phyloP scores from a whole-genome alignment of 2,113 vertebrate species.

The Mormyrus lacerda region DNA sequence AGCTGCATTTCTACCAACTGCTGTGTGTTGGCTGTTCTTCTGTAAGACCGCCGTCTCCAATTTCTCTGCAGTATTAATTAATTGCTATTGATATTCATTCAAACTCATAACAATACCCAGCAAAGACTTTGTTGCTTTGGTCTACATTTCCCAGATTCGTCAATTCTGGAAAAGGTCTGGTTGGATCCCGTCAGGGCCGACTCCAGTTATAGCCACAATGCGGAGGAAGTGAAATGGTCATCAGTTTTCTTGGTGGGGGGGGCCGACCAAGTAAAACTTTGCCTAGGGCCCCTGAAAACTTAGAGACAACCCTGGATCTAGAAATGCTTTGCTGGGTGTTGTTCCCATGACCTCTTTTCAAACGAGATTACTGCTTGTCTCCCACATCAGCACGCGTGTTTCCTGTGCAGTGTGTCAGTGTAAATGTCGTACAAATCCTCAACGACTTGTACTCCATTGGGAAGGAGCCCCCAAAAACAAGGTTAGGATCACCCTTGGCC shows the following conservation, averaged over 20 bases:
- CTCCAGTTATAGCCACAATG: neutral
- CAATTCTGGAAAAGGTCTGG: neutral
- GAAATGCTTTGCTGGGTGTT: neutral
- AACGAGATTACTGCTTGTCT: neutral
- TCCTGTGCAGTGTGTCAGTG: neutral
- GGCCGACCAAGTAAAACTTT: neutral
- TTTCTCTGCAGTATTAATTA: neutral
- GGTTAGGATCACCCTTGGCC: neutral
- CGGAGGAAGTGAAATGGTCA: neutral
- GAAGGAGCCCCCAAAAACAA: neutral
- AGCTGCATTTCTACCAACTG: neutral
- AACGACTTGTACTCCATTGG: neutral
- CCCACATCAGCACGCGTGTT: neutral
- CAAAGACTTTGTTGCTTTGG: neutral
- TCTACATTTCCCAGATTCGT: neutral
- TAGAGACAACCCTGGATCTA: neutral
- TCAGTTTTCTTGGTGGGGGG: neutral
- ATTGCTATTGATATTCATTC: neutral
- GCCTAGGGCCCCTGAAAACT: neutral
- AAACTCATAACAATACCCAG: neutral
- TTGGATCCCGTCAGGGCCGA: neutral
- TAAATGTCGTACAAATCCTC: neutral
- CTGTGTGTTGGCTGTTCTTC: neutral
- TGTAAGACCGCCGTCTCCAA: neutral
- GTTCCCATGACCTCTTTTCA: neutral